phyloP scores from a whole-genome alignment of 2,113 vertebrate genomes.

The Crocuta crocuta region DNA sequence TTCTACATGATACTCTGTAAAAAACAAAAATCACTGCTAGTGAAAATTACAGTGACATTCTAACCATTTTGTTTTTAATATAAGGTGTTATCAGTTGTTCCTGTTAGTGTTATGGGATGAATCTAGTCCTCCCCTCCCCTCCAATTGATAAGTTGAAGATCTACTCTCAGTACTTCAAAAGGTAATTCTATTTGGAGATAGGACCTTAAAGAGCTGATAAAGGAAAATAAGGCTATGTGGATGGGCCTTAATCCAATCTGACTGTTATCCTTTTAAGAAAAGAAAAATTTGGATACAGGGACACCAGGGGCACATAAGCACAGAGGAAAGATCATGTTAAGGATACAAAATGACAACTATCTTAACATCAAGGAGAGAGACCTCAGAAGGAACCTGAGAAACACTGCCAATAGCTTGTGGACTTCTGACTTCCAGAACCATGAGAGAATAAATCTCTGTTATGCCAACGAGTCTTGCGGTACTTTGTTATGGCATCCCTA shows the following conservation, averaged over 20 bases:
- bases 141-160: background rate
- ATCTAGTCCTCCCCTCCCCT: background rate
- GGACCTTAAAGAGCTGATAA: background rate
- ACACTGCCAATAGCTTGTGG: rapidly evolving
- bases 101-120: background rate
- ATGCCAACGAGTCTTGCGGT: background rate
- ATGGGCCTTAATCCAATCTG: background rate
- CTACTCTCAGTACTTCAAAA: background rate
- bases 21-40: background rate
- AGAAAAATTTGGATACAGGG: background rate
- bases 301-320: background rate
- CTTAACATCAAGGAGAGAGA: background rate
- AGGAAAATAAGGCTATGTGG: background rate
- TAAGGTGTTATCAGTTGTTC: background rate
- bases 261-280: background rate
- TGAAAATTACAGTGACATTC: background rate
- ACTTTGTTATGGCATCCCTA: background rate
- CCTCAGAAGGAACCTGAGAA: background rate
- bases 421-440: background rate
- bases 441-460: background rate
- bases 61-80: background rate
- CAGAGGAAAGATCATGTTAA: background rate
- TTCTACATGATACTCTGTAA: background rate
- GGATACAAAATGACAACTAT: background rate
- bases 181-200: background rate